Evolutionary conservation across 2,113 vertebrate species (phyloP), one percentile per base, ranked within the genome.

Genomic region (Solenodon paradoxus): DNA sequence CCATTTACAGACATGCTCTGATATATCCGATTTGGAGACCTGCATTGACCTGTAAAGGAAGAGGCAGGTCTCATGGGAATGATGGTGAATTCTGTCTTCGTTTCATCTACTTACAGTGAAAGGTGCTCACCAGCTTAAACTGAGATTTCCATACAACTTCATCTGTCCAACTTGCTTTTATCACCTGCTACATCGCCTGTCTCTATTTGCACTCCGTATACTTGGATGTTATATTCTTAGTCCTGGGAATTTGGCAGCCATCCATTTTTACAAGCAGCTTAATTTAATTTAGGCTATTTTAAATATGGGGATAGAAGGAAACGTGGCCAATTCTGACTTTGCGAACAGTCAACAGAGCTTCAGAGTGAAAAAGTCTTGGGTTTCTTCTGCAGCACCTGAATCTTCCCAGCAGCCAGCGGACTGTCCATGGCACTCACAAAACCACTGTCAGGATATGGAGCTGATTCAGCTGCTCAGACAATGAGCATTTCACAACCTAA

Each of bases 401-500:
- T 66, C 83, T 61, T n/a, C 68, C 32, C 5, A 30, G 38, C 7
- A 3, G 20, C 8, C 4, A 0, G 13, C 26, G 0, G 38, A 9
- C 13, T 17, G 53, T 45, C 53, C 20, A 2, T 24, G 84, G 45
- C 13, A 16, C 57, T 88, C 42, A 66, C 1, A 9, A 24, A 88
- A 64, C 32, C 35, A 68, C 80, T 0, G 4, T 40, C 17, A 35
- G 2, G 9, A n/a, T 30, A 61, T 42, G 15, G 28, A 86, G 35
- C 80, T n/a, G 74, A 35, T 32, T 45, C 32, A 4, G 88, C 59
- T 86, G 49, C 81, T 95, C 77, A 42, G 63, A 95, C 79, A 83
- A 89, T 77, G 94, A 85, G 59, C 71, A 78, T 95, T 86, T 93
- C 68, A 75, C 61, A 88, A 28, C 38, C 68, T 49, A 88, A 95